Evolutionary conservation across 1,140 invertebrate species (phyloP), one percentile per base, ranked within the genome.

Genomic region (Sarcophaga peregrina): DNA sequence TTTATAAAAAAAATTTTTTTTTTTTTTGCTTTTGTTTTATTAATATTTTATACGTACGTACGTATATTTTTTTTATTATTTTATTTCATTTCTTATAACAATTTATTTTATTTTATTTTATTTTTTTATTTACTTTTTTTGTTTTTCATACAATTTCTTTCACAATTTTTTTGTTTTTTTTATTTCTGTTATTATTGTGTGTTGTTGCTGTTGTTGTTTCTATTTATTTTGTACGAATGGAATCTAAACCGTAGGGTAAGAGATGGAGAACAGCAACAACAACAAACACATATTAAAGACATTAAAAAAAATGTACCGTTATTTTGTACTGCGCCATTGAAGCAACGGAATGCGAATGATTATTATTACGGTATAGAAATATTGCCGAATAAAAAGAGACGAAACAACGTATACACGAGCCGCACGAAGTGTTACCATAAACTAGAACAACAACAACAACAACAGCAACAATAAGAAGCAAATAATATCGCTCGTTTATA

Each of bases 261-360:
- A 37, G 25, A 37, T 37, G 25, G 4, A 37, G 25, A 37, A 1
- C 25, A 37, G 25, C 25, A 37, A 37, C 25, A 37, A 37, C 25
- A 37, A 37, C 25, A 37, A 1, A 37, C 25, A 37, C 25, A 37
- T 4, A 75, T 13, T 20, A 75, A 75, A 75, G 25, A 75, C 73
- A 20, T 37, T n/a, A n/a, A n/a, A 47, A 81, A 25, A 81, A 81
- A 45, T 20, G 45, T 81, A 81, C 80, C 80, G 80, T 81, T 81
- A 81, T n/a, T 68, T 81, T 74, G 81, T 52, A 82, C 81, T 73
- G 81, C 68, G 62, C 68, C 47, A 82, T 74, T 68, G 81, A 82
- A 74, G 81, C 82, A 84, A 74, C 50, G 82, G 47, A 47, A 83
- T 45, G 82, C 8, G 54, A 81, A 85, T 50, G 50, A 81, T 80